Base-by-base conservation (phyloP, 2,888 invertebrate genomes). In the Drosophila mercatorum region DNA sequence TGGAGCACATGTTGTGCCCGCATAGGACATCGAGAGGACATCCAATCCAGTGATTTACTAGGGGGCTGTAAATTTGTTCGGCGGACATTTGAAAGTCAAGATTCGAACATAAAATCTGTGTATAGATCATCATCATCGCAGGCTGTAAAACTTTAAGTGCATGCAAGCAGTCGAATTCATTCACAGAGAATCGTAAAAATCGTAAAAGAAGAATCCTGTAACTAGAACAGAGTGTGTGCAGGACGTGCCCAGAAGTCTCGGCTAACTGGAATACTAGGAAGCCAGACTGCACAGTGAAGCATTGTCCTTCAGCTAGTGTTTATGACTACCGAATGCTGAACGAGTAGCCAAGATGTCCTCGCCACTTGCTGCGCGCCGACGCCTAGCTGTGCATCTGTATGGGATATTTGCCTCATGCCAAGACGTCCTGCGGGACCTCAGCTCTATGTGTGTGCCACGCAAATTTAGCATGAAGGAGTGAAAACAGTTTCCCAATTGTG, bases 381-480 rank as follows among this genome's bases (percentile, higher is more conserved):
- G 65, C 46, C 81, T 28, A 17, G 55, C 26, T 59, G 69, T 41
- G 57, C 79, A 77, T 65, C 83, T 74, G 83, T 61, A 63, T 34
- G 17, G 3, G 52, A 38, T 22, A 47, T 60, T 71, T 80, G 80
- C 62, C 78, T 75, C 80, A 80, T 75, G 75, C 70, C 68, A 66
- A 66, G 58, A 47, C 49, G 56, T 74, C 89, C 88, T 63, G 58
- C 64, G 89, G 88, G 83, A 83, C 68, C 51, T 69, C 52, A 63
- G 52, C 80, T 36, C 52, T 46, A 72, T 72, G 80, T 88, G 85
- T 83, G 83, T 83, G 83, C 61, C 67, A 57, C 55, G 58, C 70
- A 81, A 88, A 90, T 88, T 88, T 90, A 88, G 84, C 87, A 90
- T 90, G 89, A 90, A 87, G 87, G 87, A 90, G 87, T 83, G 89